These are phyloP conservation scores for Brevimyrus niger DNA, from an alignment of 2,113 vertebrate species.

Conservation along the genomic window DNA sequence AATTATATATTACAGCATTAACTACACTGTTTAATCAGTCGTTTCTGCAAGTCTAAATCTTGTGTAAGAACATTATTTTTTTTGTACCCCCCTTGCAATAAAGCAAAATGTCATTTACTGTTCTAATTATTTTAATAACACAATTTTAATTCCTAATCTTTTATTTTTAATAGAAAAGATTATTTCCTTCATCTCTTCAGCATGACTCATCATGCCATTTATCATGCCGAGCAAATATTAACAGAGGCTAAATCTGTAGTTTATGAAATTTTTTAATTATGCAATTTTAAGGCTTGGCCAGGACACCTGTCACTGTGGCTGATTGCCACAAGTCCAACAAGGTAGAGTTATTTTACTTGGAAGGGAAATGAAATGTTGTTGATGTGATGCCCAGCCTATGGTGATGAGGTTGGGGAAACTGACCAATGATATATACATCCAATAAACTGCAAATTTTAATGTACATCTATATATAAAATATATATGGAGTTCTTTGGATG, in stretches of 20 bases:
- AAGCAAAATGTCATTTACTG: neutral
- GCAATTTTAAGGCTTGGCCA: neutral
- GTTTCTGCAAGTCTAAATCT: neutral
- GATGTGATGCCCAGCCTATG: neutral
- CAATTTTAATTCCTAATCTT: slow-evolving; percentile 5
- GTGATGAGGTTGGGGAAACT: neutral
- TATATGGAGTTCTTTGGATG: neutral
- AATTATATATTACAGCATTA: slow-evolving; percentile 13
- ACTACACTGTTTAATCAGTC: neutral
- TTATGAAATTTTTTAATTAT: neutral
- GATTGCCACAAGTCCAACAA: neutral
- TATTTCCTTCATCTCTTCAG: neutral
- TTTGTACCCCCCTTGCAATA: neutral
- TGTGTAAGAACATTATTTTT: neutral
- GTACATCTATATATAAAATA: too few species aligned
- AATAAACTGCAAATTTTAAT: neutral
- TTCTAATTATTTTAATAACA: slow-evolving; percentile 6
- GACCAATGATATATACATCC: neutral
- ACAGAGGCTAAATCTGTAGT: neutral
- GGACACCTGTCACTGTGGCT: neutral
- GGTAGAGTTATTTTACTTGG: neutral
- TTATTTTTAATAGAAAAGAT: neutral
- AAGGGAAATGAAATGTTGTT: neutral
- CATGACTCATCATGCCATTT: neutral
- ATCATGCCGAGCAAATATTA: neutral